phyloP scores from a whole-genome alignment of 1,140 invertebrate species.

The Atta texana region DNA sequence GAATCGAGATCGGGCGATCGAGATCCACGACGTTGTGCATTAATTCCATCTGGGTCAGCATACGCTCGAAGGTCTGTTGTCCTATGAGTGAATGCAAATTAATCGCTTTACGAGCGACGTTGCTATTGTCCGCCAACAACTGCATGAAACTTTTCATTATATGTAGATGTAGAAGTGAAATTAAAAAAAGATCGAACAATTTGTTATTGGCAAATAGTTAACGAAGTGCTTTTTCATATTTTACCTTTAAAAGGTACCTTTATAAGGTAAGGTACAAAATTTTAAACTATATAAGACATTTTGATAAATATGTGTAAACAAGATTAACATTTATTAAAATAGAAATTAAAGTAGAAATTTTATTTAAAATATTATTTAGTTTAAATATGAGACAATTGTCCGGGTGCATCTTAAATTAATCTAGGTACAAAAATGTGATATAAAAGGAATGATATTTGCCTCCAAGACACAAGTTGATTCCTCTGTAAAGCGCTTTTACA shows the following conservation, averaged over 20 bases:
- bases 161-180: constrained; percentile 18
- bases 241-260: not conserved
- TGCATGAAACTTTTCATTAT: constrained; percentile 50
- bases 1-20: constrained; percentile 68
- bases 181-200: constrained; percentile 27
- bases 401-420: not conserved
- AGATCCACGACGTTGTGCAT: constrained; percentile 54
- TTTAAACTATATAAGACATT: not conserved
- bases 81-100: constrained; percentile 54
- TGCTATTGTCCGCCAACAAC: constrained; percentile 32
- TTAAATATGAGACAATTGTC: not conserved
- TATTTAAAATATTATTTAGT: constrained; percentile 7
- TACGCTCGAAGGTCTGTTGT: constrained; percentile 53
- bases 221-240: too few species aligned
- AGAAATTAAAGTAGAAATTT: not conserved
- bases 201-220: constrained; percentile 15
- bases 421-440: not conserved
- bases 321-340: not conserved
- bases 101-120: constrained; percentile 40
- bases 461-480: not conserved
- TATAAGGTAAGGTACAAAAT: not conserved
- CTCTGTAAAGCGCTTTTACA: not conserved
- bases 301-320: not conserved
- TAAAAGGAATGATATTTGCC: not conserved
- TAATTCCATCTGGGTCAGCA: constrained; percentile 60